Conservation (phyloP, 2,113 vertebrate genomes). For the Madoqua kirkii region DNA sequence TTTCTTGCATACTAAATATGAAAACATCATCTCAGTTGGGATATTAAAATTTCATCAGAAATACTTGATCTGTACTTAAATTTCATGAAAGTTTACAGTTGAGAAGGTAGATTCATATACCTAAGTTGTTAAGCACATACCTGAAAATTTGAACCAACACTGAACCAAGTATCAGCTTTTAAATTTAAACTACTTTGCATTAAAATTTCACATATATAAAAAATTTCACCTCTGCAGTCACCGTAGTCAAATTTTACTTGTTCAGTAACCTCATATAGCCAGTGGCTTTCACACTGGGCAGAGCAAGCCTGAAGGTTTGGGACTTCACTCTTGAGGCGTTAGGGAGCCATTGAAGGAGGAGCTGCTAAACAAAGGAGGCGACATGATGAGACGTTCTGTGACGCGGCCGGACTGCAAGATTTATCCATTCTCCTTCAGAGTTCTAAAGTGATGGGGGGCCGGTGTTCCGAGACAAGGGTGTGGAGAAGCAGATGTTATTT, state of each 20-base stretch:
- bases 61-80: slow-evolving; percentile 27
- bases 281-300: neutral
- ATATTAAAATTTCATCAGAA: slow-evolving; percentile 36
- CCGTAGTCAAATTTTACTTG: neutral
- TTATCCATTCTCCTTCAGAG: neutral
- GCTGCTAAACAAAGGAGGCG: neutral
- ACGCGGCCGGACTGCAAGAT: neutral
- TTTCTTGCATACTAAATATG: neutral
- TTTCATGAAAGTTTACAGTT: neutral
- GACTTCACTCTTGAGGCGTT: neutral
- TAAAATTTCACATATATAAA: neutral
- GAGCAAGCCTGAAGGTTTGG: neutral
- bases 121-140: neutral
- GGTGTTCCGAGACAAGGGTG: fast-evolving
- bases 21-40: neutral
- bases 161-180: neutral
- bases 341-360: neutral
- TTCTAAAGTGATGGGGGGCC: no score
- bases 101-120: neutral
- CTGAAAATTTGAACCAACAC: neutral
- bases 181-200: neutral
- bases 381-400: fast-evolving
- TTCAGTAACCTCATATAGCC: neutral
- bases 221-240: neutral
- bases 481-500: neutral